phyloP scores from a whole-genome alignment of 2,797 vertebrate species.

The Spinus pinus region DNA sequence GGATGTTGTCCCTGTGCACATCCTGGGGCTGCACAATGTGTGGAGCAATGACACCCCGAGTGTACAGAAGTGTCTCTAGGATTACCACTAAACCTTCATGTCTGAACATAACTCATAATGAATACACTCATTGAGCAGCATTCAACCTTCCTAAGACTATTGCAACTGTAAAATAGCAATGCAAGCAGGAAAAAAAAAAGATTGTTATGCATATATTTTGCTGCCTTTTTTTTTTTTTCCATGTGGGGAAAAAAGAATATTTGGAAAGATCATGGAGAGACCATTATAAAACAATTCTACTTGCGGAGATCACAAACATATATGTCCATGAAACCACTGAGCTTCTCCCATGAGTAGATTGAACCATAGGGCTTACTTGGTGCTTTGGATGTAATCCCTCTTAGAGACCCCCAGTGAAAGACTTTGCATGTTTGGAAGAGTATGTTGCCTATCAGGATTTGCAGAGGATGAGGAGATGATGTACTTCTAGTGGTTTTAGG shows the following conservation, averaged over 20 bases:
- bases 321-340: fast-evolving
- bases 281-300: not conserved
- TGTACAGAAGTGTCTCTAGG: not conserved
- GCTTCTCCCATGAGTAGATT: not conserved
- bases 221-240: not conserved
- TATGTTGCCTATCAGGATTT: not conserved
- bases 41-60: not conserved
- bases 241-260: not conserved
- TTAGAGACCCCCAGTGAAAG: not conserved
- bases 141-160: not conserved
- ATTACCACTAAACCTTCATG: not conserved
- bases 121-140: not conserved
- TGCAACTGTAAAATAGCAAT: not conserved
- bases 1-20: not conserved
- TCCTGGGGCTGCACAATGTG: not conserved
- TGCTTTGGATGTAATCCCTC: not conserved
- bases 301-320: not conserved
- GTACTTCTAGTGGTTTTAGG: not conserved
- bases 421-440: not conserved
- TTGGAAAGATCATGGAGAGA: not conserved
- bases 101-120: not conserved
- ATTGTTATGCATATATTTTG: not conserved
- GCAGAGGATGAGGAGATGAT: not conserved
- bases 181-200: not conserved
- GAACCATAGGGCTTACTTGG: not conserved